Evolutionary conservation across 2,797 vertebrate species (phyloP), one percentile per base, ranked within the genome.

Genomic region (Lycodopsis pacificus): DNA sequence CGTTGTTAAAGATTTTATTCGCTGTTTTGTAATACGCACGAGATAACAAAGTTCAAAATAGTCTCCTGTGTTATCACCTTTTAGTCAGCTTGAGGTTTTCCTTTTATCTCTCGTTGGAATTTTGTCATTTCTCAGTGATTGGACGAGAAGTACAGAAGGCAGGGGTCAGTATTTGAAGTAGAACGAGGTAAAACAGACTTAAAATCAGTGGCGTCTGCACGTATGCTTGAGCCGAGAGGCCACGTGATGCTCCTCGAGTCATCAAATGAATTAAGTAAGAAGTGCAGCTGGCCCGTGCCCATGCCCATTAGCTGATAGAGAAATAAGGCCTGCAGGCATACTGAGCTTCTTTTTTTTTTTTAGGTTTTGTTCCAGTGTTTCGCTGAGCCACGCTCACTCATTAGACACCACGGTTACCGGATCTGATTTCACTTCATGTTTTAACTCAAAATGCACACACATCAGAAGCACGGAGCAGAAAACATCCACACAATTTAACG

Each of bases 301-400:
- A 77, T 92, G 90, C 90, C 89, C 90, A 91, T 92, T 93, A 91
- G 88, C 89, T 91, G 85, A 91, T 92, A 86, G 85, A 93, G 90
- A 93, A 93, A 87, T 90, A 88, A 90, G 88, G 89, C 90, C 91
- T 90, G 84, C 85, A 85, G 91, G 91, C 91, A 88, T 62, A 56
- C 69, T 32, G 83, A 91, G 88, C 87, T 92, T 92, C 89, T 92
- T 93, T 93, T 57, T 93, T 57, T 93, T 90, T 92, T 93, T 93
- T 57, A 91, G 87, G 71, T 87, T 90, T 84, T 86, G 85, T 84
- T 90, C 73, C 84, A 85, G 72, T 80, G 84, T 79, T 89, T 76
- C 67, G 42, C 66, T 0, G 64, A 81, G 73, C 76, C 7, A 6
- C 10, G 1, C 66, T 67, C 44, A 66, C 86, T 92, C 89, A 92